Base-by-base conservation (phyloP, 2,113 vertebrate genomes). In the Caretta caretta region DNA sequence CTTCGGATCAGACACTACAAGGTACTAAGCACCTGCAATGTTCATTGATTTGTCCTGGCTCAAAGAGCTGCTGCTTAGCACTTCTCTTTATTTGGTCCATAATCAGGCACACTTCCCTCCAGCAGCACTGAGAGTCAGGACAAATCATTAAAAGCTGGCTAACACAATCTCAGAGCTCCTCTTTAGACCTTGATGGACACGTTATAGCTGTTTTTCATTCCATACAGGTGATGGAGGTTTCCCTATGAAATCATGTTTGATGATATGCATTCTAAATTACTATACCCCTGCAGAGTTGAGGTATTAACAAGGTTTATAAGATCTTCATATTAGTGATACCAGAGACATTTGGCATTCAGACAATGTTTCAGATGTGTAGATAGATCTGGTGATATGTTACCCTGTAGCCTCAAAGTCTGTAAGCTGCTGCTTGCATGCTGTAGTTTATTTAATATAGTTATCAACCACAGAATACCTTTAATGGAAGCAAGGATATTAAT, bases 351-450 rank as follows among this genome's bases (percentile, higher is more conserved):
- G 92, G 78, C 94, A 94, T 97, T 97, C 96, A 56, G 79, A 92
- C 96, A 97, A 90, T 85, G 76, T 94, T 80, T 95, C 89, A 95
- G 96, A 95, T 95, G 92, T 95, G 94, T 96, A 49, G 84, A 90
- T 94, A 96, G 91, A 83, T 46, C 51, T 57, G 35, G 92, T 81
- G 81, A 92, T 93, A 93, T 91, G 95, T 95, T 94, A 90, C 78
- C 85, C 85, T 31, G 65, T 78, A 87, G 96, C 96, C 89, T 96
- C 92, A 94, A 93, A 96, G 88, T 93, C 89, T 54, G 27, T 80
- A 87, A 93, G 97, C 85, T 27, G 27, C 4, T 57, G 8, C 80
- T 69, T n/a, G 20, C 89, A 48, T 25, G 1, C 57, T 31, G 16
- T 87, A 75, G 20, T 85, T 79, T 93, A 13, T 69, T 85, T 53